Evolutionary conservation across 2,113 vertebrate genomes (phyloP), one percentile per base, ranked within the genome.

Genomic region (Pteropus alecto): DNA sequence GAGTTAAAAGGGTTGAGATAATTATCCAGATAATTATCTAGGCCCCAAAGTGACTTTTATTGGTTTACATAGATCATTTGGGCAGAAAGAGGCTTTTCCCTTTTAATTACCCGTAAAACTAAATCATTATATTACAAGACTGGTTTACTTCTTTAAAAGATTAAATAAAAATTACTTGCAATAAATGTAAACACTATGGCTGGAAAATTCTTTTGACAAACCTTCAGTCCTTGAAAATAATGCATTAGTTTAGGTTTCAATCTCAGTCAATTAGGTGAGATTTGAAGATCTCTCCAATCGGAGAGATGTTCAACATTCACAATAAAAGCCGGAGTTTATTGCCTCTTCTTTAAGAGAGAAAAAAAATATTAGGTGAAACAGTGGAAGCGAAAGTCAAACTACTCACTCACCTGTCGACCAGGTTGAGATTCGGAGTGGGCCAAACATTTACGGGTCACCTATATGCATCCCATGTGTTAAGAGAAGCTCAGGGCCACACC

Each of bases 11-110:
- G 35, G 48, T 82, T 93, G 84, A 96, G 61, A 94, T 91, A 93
- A 97, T 97, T 93, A 91, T 93, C 70, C 77, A 95, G 90, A 94
- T 95, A 96, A 96, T 96, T 97, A 95, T 85, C 33, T 77, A 78
- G 16, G 83, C 56, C 83, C 58, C 61, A 92, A 79, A 97, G 78
- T 97, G 94, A 96, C 83, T 90, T 97, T 93, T 95, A 96, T 89
- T 98, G 82, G 87, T 97, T 95, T 95, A 83, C 35, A 96, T 87
- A 96, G 78, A 96, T 96, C 94, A 92, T 95, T 94, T 95, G 73
- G 74, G 73, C n/a, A 97, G 71, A 97, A 96, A 38, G 83, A 96
- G 51, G 1, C 10, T 95, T 94, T 96, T 83, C 65, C 48, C 51
- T 97, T 96, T 95, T 94, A 96, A 94, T 95, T 97, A 95, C 87